phyloP scores from a whole-genome alignment of 2,797 vertebrate genomes.

The Helarctos malayanus region DNA sequence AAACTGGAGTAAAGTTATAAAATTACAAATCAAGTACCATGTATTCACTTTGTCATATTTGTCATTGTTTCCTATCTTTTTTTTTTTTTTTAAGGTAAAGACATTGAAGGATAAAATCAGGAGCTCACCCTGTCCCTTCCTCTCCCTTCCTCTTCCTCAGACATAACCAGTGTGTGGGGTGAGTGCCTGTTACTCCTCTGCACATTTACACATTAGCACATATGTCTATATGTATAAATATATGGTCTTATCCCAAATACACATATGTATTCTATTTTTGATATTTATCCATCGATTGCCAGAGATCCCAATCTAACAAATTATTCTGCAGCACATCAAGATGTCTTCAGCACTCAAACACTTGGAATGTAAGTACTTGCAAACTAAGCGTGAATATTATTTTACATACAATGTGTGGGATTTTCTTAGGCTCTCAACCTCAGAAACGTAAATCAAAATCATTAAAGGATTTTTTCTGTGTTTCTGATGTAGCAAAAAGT shows the following conservation, averaged over 20 bases:
- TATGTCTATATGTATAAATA: background rate
- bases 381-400: slow-evolving; percentile 34
- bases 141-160: background rate
- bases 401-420: background rate
- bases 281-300: background rate
- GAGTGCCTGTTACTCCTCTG: background rate
- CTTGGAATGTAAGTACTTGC: slow-evolving; percentile 46
- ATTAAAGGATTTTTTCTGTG: background rate
- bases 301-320: background rate
- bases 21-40: background rate
- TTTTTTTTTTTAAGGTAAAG: background rate
- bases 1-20: background rate
- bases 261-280: background rate
- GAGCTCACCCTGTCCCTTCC: background rate
- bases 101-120: background rate
- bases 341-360: slow-evolving; percentile 11
- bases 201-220: background rate
- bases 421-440: background rate
- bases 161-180: background rate
- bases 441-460: slow-evolving; percentile 29
- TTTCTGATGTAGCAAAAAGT: slow-evolving; percentile 15
- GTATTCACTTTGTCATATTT: background rate
- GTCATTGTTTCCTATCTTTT: background rate
- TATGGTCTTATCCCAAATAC: background rate
- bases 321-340: background rate